phyloP scores from a whole-genome alignment of 2,888 invertebrate genomes.

The Metacarcinus magister region DNA sequence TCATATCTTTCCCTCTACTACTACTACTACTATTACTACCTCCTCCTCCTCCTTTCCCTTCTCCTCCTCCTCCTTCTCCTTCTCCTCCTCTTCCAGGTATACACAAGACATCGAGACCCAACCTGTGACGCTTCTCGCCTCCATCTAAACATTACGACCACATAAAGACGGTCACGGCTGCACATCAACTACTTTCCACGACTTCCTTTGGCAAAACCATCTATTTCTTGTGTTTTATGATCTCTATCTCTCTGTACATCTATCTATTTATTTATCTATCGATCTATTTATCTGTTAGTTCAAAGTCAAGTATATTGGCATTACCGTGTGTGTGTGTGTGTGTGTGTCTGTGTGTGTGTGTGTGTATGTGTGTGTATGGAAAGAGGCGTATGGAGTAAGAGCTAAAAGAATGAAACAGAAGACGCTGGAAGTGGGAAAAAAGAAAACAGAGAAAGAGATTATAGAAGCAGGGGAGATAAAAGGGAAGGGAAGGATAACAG shows the following conservation, averaged over 20 bases:
- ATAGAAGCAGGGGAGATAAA: background rate
- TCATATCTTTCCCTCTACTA: background rate
- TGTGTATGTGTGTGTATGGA: background rate
- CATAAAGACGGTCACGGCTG: background rate
- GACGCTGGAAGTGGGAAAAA: no score
- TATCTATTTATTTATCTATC: no score
- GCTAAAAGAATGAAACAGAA: no score
- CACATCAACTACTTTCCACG: background rate
- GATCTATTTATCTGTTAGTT: no score
- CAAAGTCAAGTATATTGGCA: no score
- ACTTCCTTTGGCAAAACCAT: slow-evolving; percentile 32
- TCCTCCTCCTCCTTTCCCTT: background rate
- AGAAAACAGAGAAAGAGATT: no score
- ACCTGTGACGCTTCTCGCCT: background rate
- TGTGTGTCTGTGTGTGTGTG: slow-evolving; percentile 6
- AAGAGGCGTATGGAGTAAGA: background rate
- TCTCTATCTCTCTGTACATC: background rate
- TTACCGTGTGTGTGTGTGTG: background rate
- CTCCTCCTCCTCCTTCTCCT: slow-evolving; percentile 8
- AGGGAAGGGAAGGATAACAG: background rate
- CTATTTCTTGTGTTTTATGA: background rate
- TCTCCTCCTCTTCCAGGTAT: slow-evolving; percentile 16
- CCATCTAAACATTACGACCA: slow-evolving; percentile 14
- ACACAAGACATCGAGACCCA: slow-evolving; percentile 28
- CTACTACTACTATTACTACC: background rate